Percentiles rank a stretch among this genome's conserved stretches.
These are phyloP conservation scores for Cassiopea andromeda DNA, from an alignment of 30 jellyfish, hydroid and myxozoan species.

Conservation along the genomic window DNA sequence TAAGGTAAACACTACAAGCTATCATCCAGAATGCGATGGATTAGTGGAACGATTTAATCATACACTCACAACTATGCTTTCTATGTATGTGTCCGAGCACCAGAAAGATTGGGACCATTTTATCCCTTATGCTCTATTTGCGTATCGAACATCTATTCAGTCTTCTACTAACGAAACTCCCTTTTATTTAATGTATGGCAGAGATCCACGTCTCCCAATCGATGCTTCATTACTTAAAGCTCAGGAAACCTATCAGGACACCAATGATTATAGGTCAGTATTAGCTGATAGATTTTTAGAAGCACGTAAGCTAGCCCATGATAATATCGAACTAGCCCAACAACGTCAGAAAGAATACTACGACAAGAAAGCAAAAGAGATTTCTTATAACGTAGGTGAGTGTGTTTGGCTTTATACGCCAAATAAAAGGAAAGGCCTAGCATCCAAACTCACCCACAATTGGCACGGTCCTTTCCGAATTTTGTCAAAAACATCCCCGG, in stretches of 20 bases:
- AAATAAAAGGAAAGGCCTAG: slow-evolving; percentile 35
- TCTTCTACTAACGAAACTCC: slow-evolving; percentile 50
- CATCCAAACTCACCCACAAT: slow-evolving; percentile 29
- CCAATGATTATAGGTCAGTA: slow-evolving; percentile 41
- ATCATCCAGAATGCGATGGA: slow-evolving; percentile 67
- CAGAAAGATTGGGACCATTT: slow-evolving; percentile 65
- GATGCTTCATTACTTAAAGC: slow-evolving; percentile 38
- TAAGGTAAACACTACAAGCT: slow-evolving; percentile 37
- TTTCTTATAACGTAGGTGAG: slow-evolving; percentile 35
- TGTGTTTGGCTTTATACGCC: slow-evolving; percentile 75
- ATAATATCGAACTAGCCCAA: slow-evolving; percentile 50
- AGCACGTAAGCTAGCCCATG: slow-evolving; percentile 53
- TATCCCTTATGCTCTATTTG: slow-evolving; percentile 55
- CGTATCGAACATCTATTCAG: slow-evolving; percentile 49
- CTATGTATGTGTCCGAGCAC: slow-evolving; percentile 59
- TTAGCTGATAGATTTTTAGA: slow-evolving; percentile 26
- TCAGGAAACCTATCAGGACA: slow-evolving; percentile 19
- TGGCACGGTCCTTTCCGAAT: slow-evolving; percentile 82
- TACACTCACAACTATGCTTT: slow-evolving; percentile 35
- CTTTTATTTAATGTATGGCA: slow-evolving; percentile 50
- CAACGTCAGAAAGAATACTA: slow-evolving; percentile 32
- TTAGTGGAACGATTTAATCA: slow-evolving; percentile 50
- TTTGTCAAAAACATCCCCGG: slow-evolving; percentile 48
- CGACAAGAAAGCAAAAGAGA: slow-evolving; percentile 43
- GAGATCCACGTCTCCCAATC: slow-evolving; percentile 65